Evolutionary conservation across 2,797 vertebrate genomes (phyloP), one percentile per base, ranked within the genome.

Genomic region (Sebastiscus tertius): DNA sequence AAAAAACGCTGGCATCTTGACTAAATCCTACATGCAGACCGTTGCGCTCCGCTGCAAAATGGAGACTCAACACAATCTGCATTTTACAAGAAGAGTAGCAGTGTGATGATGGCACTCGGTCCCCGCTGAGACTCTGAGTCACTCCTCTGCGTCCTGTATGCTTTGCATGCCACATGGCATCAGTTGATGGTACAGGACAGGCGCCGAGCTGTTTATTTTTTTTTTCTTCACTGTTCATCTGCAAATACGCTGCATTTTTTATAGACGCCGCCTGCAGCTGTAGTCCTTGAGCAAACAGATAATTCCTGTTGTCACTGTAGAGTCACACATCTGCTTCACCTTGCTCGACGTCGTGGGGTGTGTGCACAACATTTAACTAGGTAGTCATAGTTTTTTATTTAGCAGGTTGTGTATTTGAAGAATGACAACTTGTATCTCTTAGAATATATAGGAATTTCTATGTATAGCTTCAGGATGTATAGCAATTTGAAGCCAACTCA

Each of bases 271-370:
- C 81, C 79, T 46, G 79, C 72, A 83, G 89, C 88, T 71, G 82
- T 75, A 82, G 76, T 83, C 79, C 80, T 80, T 74, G 82, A 89
- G 77, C 79, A 85, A 90, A 92, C 82, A 77, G 65, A 87, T 90
- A 74, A 89, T 88, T 82, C 83, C 84, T 77, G 80, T 77, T 75
- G 80, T 90, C 88, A 82, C 73, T 13, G 66, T 26, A 55, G 77
- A 85, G 76, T 89, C 83, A 80, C 84, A 67, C 72, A 39, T 87
- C 82, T 76, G 60, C 78, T 56, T 80, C 79, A 80, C 86, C 91
- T 89, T 80, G 76, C 68, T 22, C 66, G 4, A 33, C 36, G 3
- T 24, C 16, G 66, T 72, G 81, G 66, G 46, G 46, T 49, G 75
- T 84, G 77, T 88, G 87, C 89, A 77, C 84, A 56, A 62, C 46